phyloP scores from a whole-genome alignment of 2,888 invertebrate genomes.

The Luffia ferchaultella region DNA sequence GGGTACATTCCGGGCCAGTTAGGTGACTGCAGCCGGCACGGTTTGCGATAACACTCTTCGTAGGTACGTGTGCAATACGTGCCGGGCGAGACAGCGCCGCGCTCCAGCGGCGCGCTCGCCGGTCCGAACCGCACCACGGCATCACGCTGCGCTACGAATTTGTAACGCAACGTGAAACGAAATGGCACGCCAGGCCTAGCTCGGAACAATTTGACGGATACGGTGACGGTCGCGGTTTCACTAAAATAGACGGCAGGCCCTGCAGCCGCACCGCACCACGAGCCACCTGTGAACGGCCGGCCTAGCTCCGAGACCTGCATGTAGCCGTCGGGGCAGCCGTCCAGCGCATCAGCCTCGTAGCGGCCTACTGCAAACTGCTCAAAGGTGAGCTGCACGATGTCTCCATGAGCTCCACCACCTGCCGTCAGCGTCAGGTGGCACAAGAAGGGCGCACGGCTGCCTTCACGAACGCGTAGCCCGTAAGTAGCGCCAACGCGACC shows the following conservation, averaged over 20 bases:
- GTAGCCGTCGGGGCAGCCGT: conserved; percentile 88
- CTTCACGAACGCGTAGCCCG: conserved; percentile 77
- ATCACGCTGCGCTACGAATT: conserved; percentile 82
- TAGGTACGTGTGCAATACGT: conserved; percentile 86
- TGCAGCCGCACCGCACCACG: conserved; percentile 87
- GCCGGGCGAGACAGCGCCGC: conserved; percentile 85
- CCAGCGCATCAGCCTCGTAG: conserved; percentile 74
- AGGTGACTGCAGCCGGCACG: conserved; percentile 87
- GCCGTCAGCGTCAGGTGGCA: conserved; percentile 93
- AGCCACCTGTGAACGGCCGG: conserved; percentile 87
- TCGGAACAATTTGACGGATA: conserved; percentile 81
- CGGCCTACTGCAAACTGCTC: conserved; percentile 89
- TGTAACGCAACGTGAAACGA: conserved; percentile 80
- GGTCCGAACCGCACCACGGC: conserved; percentile 83
- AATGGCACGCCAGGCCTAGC: conserved; percentile 78
- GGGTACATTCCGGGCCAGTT: conserved; percentile 91
- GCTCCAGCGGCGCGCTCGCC: conserved; percentile 78
- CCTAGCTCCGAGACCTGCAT: conserved; percentile 88
- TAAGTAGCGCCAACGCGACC: conserved; percentile 86
- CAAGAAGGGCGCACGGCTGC: conserved; percentile 83
- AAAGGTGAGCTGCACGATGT: conserved; percentile 89
- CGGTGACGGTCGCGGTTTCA: conserved; percentile 89
- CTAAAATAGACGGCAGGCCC: conserved; percentile 88
- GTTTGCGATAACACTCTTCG: conserved; percentile 85
- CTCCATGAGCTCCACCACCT: conserved; percentile 86